Percentiles rank a stretch among this genome's conserved stretches.
Evolutionary conservation across 2,888 invertebrate genomes (phyloP).

Genomic region (Unio delphinus): DNA sequence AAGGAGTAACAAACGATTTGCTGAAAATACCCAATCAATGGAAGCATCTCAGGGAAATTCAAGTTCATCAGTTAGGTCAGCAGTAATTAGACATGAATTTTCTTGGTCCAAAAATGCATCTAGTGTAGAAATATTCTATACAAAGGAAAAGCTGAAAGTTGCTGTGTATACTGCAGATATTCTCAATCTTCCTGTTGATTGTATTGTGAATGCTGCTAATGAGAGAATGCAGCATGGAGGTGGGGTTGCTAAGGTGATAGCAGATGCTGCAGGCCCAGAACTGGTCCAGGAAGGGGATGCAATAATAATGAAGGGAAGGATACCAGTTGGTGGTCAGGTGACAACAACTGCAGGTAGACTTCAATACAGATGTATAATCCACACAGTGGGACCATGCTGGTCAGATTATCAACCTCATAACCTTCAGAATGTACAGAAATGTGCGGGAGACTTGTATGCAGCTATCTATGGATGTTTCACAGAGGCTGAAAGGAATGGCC

Average conservation of each 20-base stretch:
- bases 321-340: neutral
- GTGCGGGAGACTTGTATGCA: conserved; percentile 2
- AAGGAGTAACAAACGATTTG: too few species aligned
- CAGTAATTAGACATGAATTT: too few species aligned
- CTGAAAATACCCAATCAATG: too few species aligned
- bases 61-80: too few species aligned
- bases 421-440: neutral
- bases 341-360: conserved; percentile 8
- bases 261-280: conserved; percentile 5
- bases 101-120: too few species aligned
- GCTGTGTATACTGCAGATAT: conserved; percentile 10
- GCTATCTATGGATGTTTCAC: conserved; percentile 1
- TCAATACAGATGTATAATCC: conserved; percentile 5
- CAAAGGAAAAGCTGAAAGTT: conserved; percentile 1
- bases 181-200: conserved; percentile 4
- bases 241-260: conserved; percentile 6
- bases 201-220: conserved; percentile 16
- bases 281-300: conserved; percentile 1
- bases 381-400: conserved; percentile 14
- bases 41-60: too few species aligned
- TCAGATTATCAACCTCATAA: conserved; percentile 2
- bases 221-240: conserved; percentile 6
- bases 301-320: neutral
- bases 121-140: neutral
- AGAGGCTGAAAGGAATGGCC: neutral